Percentiles rank a stretch among this genome's conserved stretches.
Evolutionary conservation across 2,797 vertebrate species (phyloP).

Genomic region (Acrossocheilus fasciatus): DNA sequence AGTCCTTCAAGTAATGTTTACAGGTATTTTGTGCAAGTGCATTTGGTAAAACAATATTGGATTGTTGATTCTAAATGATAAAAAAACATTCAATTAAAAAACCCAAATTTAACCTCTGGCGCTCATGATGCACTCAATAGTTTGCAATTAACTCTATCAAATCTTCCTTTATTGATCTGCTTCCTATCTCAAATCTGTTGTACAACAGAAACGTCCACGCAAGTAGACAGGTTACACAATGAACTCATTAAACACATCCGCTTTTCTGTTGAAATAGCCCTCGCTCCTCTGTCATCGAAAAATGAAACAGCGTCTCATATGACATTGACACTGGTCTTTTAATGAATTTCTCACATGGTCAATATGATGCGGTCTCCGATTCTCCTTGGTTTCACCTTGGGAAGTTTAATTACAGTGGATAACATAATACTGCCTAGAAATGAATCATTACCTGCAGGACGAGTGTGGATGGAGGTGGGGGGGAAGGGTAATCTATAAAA

Average conservation of each 20-base stretch:
- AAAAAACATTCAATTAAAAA: background rate
- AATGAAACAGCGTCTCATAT: slow-evolving; percentile 75
- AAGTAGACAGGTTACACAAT: slow-evolving; percentile 26
- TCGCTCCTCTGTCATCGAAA: slow-evolving; percentile 67
- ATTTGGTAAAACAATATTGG: background rate
- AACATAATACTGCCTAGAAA: slow-evolving; percentile 73
- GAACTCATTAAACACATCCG: slow-evolving; percentile 53
- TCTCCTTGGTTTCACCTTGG: slow-evolving; percentile 82
- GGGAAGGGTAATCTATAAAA: slow-evolving; percentile 74
- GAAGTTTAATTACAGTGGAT: slow-evolving; percentile 80
- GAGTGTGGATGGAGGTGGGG: slow-evolving; percentile 41
- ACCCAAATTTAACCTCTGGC: background rate
- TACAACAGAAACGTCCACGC: background rate
- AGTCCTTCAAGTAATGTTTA: background rate
- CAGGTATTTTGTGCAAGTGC: background rate
- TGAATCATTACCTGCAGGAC: slow-evolving; percentile 72
- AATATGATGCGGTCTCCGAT: slow-evolving; percentile 78
- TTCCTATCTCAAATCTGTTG: slow-evolving; percentile 17
- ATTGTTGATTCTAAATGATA: background rate
- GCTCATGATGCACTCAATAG: background rate
- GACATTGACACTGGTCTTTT: slow-evolving; percentile 73
- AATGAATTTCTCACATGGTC: slow-evolving; percentile 80
- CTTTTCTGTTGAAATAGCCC: slow-evolving; percentile 55
- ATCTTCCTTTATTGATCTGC: slow-evolving; percentile 7
- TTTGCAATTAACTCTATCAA: slow-evolving; percentile 16